Base-by-base conservation (phyloP, 1,140 invertebrate species). In the Condylostylus longicornis region DNA sequence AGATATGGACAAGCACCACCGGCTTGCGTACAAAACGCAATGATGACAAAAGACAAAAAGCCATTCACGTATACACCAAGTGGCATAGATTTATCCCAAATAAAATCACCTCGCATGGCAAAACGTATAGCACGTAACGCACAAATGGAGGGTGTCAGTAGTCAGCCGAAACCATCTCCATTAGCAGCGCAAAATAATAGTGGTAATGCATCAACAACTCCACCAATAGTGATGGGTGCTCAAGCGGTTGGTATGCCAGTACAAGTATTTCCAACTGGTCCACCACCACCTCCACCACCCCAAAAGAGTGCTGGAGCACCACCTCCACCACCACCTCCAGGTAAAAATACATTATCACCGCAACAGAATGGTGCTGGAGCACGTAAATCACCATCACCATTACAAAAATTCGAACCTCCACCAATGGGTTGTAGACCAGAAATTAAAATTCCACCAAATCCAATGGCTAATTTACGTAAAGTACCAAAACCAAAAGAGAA, bases 1-100 rank as follows among this genome's bases (percentile, higher is more conserved):
- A n/a, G n/a, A n/a, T n/a, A n/a, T 1, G 61, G 37, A 34, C 61
- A 62, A 14, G 82, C 84, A 53, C 82, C 87, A 30, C 88, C 87
- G 38, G 75, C 80, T 28, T 85, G 83, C 32, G 82, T 94, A 19
- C 84, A 90, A 53, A 87, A 87, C 51, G 85, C 87, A 5, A 88
- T 93, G 84, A 77, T 88, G 74, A 87, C 82, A 42, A 88, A 90
- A 64, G 88, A 94, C 55, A 94, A 91, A 60, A 91, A 88, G 54
- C 88, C 88, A 2, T 94, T 93, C 57, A 93, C 88, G 3, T 94
- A 94, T 54, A 90, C 87, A 12, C 88, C 87, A 3, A 83, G 83
- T 10, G 88, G 88, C 35, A 68, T 94, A 30, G 86, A 94, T 59
- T 66, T 94, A 18, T 86, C 82, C 1, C 84, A 93, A 60, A 89